These are phyloP conservation scores for Calypte anna DNA, from an alignment of 2,113 vertebrate genomes.

Conservation along the genomic window DNA sequence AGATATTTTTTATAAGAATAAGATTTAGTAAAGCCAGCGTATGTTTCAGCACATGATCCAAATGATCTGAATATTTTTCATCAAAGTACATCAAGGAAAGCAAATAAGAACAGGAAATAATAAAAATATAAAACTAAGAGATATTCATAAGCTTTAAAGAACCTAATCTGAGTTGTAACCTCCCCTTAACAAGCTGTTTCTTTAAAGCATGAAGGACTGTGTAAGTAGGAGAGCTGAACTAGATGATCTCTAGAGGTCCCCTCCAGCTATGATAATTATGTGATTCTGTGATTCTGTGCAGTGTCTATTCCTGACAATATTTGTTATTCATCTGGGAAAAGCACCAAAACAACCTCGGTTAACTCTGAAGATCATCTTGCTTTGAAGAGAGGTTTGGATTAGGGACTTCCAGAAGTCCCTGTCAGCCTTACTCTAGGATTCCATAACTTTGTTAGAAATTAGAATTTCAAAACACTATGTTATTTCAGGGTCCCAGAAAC, in stretches of 20 bases:
- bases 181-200: background rate
- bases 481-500: background rate
- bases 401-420: background rate
- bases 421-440: background rate
- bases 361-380: background rate
- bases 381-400: background rate
- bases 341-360: background rate
- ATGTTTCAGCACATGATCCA: background rate
- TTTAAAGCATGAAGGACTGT: background rate
- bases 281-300: too few species aligned
- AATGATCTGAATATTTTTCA: background rate
- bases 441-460: background rate
- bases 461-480: background rate
- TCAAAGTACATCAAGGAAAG: background rate
- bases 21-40: background rate
- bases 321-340: background rate
- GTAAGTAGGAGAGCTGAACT: too few species aligned
- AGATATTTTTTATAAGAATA: background rate
- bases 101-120: background rate
- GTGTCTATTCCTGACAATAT: background rate
- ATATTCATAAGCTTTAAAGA: background rate
- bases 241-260: too few species aligned
- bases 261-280: too few species aligned
- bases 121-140: background rate
- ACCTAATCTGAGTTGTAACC: background rate